Percentiles rank a stretch among this genome's conserved stretches.
Conservation (phyloP, 2,113 vertebrate species). For the Sinocyclocheilus rhinocerous region DNA sequence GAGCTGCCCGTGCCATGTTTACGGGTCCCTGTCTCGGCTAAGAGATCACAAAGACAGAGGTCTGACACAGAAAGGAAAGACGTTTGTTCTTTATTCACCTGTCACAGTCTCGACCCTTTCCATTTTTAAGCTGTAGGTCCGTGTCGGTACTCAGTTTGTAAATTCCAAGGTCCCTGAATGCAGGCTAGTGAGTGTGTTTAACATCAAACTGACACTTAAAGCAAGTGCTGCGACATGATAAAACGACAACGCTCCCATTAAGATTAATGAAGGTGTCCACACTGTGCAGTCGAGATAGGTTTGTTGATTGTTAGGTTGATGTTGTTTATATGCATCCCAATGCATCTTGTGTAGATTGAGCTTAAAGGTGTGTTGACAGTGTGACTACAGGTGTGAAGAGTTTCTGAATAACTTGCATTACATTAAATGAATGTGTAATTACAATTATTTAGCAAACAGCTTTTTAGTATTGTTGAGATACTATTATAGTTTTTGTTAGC, state of each 20-base stretch:
- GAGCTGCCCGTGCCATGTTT: slow-evolving; percentile 40
- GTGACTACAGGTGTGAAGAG: neutral
- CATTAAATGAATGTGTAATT: neutral
- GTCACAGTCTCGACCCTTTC: neutral
- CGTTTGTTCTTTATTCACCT: neutral
- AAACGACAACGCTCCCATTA: neutral
- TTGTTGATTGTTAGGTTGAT: no score
- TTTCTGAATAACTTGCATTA: neutral
- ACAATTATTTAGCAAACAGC: neutral
- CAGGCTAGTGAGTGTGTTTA: neutral
- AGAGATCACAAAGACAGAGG: slow-evolving; percentile 31
- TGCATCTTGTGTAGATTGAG: neutral
- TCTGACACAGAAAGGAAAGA: neutral
- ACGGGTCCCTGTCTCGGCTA: neutral
- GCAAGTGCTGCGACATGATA: neutral
- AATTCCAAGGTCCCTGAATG: neutral
- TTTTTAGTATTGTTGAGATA: neutral
- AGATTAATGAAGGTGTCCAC: slow-evolving; percentile 1
- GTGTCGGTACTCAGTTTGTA: neutral
- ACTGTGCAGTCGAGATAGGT: neutral
- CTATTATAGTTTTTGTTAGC: no score
- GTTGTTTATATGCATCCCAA: neutral
- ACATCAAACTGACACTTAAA: neutral
- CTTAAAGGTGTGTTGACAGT: neutral
- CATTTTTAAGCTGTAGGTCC: neutral